Percentiles rank a stretch among this genome's conserved stretches.
These are phyloP conservation scores for Aphelenchoides fujianensis DNA, from an alignment of 1,140 invertebrate species.

Conservation along the genomic window DNA sequence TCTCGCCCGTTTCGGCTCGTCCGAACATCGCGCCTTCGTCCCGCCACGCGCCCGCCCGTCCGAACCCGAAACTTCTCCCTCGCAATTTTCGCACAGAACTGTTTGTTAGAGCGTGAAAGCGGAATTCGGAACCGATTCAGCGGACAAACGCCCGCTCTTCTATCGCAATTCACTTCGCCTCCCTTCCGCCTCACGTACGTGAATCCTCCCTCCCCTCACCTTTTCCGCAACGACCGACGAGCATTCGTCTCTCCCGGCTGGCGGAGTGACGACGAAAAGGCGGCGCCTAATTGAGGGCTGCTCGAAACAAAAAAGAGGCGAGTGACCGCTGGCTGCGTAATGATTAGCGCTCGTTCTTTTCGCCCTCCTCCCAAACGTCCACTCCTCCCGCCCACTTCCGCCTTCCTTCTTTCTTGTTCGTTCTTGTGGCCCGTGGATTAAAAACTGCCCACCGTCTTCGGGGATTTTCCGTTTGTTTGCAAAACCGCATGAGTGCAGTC, in stretches of 20 bases:
- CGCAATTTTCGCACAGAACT: neutral
- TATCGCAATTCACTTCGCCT: neutral
- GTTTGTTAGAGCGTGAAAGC: neutral
- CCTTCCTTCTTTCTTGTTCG: too few species aligned
- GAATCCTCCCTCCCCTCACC: neutral
- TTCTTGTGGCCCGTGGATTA: too few species aligned
- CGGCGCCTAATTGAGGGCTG: too few species aligned
- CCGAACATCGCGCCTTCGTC: neutral
- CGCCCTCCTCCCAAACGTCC: neutral
- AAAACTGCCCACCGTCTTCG: too few species aligned
- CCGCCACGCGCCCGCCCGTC: too few species aligned
- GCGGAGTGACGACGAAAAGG: too few species aligned
- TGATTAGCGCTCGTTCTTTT: neutral
- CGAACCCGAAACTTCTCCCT: neutral
- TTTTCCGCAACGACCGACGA: too few species aligned
- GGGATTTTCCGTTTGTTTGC: neutral
- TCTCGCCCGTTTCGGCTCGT: neutral
- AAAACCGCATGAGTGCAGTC: neutral
- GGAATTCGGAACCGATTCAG: neutral
- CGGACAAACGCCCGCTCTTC: neutral
- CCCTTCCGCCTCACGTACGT: neutral
- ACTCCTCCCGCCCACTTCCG: too few species aligned
- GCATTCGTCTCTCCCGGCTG: too few species aligned
- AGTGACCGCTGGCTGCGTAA: neutral
- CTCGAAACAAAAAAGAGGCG: neutral